Evolutionary conservation across 2,113 vertebrate genomes (phyloP).

Genomic region (Rhipidura dahli): DNA sequence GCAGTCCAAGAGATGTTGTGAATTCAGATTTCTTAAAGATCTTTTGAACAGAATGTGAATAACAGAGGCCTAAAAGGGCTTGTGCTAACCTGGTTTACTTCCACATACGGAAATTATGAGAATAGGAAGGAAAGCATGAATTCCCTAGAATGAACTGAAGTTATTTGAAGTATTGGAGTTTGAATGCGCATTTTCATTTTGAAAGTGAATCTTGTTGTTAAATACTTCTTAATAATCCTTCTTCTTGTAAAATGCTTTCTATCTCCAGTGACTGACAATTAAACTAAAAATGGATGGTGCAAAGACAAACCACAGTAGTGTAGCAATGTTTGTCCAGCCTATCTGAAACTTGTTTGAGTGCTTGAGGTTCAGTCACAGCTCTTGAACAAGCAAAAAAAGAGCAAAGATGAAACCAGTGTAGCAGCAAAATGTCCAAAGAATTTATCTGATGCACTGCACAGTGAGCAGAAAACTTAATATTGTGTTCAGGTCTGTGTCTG

Average conservation of each 20-base stretch:
- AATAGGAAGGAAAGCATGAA: background rate
- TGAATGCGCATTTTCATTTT: rapidly evolving
- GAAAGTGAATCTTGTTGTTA: background rate
- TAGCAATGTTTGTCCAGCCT: background rate
- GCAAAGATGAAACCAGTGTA: background rate
- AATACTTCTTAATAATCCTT: background rate
- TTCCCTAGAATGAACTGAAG: background rate
- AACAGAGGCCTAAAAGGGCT: background rate
- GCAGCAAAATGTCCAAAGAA: background rate
- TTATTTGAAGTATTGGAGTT: background rate
- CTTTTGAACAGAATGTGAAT: background rate
- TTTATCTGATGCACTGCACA: background rate
- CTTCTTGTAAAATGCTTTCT: background rate
- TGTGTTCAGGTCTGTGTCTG: background rate
- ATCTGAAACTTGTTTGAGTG: background rate
- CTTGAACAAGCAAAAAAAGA: background rate
- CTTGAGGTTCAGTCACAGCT: background rate
- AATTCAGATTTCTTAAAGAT: background rate
- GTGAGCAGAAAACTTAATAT: background rate
- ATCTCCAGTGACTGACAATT: background rate
- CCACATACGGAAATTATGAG: background rate
- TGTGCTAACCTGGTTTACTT: background rate
- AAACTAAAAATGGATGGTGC: background rate
- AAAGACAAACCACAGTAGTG: background rate
- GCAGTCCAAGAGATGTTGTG: background rate